phyloP scores from a whole-genome alignment of 2,113 vertebrate species.

The Corynorhinus townsendii region DNA sequence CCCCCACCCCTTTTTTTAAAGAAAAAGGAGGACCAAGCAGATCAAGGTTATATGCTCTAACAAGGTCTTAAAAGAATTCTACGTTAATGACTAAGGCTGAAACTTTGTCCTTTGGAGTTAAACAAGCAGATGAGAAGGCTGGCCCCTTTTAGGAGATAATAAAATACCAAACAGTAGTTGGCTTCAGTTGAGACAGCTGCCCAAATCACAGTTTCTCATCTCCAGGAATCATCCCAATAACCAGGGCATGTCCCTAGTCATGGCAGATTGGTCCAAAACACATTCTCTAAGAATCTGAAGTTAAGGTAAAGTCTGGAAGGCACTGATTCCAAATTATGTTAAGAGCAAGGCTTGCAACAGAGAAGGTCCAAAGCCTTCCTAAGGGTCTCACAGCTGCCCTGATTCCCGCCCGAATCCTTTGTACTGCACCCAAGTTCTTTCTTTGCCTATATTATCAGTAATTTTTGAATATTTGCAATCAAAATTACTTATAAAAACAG shows the following conservation, averaged over 20 bases:
- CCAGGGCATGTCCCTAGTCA: neutral
- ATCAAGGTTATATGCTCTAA: neutral
- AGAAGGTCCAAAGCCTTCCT: neutral
- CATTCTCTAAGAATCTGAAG: neutral
- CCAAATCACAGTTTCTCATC: neutral
- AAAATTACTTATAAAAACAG: neutral
- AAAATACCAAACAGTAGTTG: neutral
- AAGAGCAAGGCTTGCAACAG: neutral
- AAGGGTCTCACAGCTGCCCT: neutral
- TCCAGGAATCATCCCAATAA: neutral
- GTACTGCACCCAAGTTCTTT: neutral
- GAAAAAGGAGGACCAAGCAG: neutral
- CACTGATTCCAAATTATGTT: neutral
- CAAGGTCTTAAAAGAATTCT: neutral
- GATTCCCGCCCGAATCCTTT: neutral
- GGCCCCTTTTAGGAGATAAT: neutral
- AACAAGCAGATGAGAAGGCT: neutral
- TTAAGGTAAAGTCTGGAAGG: neutral
- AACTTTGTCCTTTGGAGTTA: neutral
- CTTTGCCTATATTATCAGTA: neutral
- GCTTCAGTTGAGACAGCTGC: neutral
- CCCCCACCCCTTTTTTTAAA: neutral
- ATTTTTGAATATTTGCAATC: neutral
- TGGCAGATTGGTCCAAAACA: neutral
- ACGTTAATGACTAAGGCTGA: neutral